phyloP scores from a whole-genome alignment of 1,140 invertebrate species.

The Chionoecetes opilio region DNA sequence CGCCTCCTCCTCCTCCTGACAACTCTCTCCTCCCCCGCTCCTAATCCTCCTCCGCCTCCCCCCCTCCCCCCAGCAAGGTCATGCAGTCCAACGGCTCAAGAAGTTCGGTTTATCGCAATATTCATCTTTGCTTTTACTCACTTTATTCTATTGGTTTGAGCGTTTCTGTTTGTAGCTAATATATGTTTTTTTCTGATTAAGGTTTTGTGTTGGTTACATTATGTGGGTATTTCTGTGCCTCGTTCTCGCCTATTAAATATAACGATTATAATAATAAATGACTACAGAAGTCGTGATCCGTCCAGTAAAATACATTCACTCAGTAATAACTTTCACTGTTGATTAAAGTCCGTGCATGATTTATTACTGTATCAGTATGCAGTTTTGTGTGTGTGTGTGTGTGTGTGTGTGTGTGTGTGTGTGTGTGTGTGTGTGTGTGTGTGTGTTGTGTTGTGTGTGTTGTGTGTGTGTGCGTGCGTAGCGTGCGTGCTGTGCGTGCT shows the following conservation, averaged over 20 bases:
- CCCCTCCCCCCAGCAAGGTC: neutral
- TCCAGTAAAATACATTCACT: too few relatives aligned
- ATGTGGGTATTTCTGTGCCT: too few relatives aligned
- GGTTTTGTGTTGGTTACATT: too few relatives aligned
- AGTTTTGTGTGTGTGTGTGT: neutral
- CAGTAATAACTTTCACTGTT: neutral
- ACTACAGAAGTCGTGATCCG: too few relatives aligned
- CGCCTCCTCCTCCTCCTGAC: neutral
- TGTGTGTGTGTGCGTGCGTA: conserved; percentile 16
- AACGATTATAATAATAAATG: too few relatives aligned
- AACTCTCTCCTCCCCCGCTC: neutral
- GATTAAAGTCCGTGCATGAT: neutral
- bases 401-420: conserved; percentile 23
- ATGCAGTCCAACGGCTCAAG: neutral
- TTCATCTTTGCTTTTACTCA: too few relatives aligned
- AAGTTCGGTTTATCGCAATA: too few relatives aligned
- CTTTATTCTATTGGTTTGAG: too few relatives aligned
- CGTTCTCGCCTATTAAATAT: too few relatives aligned
- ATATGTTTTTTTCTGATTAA: too few relatives aligned
- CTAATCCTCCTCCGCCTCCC: neutral
- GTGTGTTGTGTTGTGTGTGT: conserved; percentile 28
- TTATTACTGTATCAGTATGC: neutral
- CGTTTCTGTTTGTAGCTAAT: too few relatives aligned
- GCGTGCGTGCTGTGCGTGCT: neutral
- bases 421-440: conserved; percentile 27